Percentiles rank a stretch among this genome's conserved stretches.
Conservation (phyloP, 2,888 invertebrate genomes). For the Dynastes grantii region DNA sequence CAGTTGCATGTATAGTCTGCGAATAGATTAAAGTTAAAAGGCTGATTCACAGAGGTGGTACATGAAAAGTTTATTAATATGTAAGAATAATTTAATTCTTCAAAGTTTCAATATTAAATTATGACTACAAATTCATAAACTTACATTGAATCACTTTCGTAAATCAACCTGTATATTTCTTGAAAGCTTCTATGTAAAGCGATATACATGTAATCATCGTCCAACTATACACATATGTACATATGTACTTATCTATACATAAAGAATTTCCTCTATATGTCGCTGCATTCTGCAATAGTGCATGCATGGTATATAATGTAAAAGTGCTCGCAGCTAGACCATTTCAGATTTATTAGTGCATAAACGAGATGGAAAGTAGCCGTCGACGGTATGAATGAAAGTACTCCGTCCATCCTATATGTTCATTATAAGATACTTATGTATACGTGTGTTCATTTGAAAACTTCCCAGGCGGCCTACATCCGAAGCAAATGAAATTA, state of each 20-base stretch:
- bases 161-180: not conserved
- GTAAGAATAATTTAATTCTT: too few species aligned
- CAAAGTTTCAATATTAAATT: too few species aligned
- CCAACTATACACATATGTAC: not conserved
- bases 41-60: too few species aligned
- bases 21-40: too few species aligned
- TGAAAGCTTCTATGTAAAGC: not conserved
- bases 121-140: too few species aligned
- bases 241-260: not conserved
- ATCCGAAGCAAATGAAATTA: too few species aligned
- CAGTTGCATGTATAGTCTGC: too few species aligned
- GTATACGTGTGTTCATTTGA: too few species aligned
- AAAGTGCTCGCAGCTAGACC: slow-evolving; percentile 1
- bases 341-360: slow-evolving; percentile 35
- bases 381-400: slow-evolving; percentile 20
- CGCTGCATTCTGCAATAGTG: not conserved
- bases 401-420: not conserved
- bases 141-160: too few species aligned
- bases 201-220: not conserved
- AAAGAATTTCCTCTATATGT: not conserved
- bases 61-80: too few species aligned
- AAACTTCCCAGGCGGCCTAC: too few species aligned
- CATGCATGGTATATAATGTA: not conserved
- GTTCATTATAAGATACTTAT: too few species aligned
- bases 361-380: slow-evolving; percentile 39